Evolutionary conservation across 1,140 invertebrate genomes (phyloP).

Genomic region (Thereuonema tuberculata): DNA sequence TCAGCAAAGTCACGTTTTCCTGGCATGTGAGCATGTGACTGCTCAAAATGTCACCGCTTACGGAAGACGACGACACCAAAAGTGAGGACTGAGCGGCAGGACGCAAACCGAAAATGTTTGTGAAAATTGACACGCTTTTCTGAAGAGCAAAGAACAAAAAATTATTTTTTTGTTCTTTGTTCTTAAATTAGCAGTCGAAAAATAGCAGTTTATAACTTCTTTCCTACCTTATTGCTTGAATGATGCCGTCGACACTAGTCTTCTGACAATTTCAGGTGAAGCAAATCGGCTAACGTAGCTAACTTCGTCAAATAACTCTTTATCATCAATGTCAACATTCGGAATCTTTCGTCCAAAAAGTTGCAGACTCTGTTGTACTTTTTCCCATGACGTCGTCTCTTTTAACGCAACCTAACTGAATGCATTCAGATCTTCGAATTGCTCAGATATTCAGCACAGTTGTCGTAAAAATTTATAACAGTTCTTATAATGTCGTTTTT

Average conservation of each 20-base stretch:
- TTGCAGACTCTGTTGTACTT: slow-evolving; percentile 1
- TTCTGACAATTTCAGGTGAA: slow-evolving; percentile 7
- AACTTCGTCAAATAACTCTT: neutral
- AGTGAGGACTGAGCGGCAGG: too few species aligned
- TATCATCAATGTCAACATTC: slow-evolving; percentile 10
- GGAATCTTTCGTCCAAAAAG: slow-evolving; percentile 9
- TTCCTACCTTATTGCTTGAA: too few species aligned
- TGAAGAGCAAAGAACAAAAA: too few species aligned
- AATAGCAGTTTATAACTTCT: too few species aligned
- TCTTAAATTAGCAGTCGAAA: too few species aligned
- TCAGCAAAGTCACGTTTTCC: too few species aligned
- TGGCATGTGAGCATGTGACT: too few species aligned
- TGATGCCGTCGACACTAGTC: slow-evolving; percentile 4
- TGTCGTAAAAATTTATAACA: neutral
- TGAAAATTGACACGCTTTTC: too few species aligned
- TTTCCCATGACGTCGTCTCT: neutral
- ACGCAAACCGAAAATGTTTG: too few species aligned
- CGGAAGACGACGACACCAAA: too few species aligned
- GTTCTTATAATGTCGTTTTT: slow-evolving; percentile 6
- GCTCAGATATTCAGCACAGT: slow-evolving; percentile 4
- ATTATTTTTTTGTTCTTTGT: too few species aligned
- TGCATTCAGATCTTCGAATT: slow-evolving; percentile 5
- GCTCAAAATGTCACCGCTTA: too few species aligned
- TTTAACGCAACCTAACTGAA: slow-evolving; percentile 5
- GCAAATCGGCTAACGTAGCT: slow-evolving; percentile 6